These are phyloP conservation scores for Zaprionus lineosus DNA, from an alignment of 2,888 invertebrate species.

Conservation along the genomic window DNA sequence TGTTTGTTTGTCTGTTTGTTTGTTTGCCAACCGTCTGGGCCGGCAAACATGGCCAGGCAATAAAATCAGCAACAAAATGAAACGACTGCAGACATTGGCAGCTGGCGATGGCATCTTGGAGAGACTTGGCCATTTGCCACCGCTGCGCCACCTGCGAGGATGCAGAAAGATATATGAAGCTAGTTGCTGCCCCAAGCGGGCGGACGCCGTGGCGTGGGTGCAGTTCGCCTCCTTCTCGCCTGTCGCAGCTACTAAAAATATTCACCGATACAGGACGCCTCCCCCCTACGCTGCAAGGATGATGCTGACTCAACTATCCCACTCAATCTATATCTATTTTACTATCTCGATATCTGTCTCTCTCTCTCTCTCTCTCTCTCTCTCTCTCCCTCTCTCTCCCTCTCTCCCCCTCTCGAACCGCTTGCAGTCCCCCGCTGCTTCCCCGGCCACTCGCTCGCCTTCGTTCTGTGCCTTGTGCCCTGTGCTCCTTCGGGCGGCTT, in stretches of 20 bases:
- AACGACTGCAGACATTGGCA: slow-evolving; percentile 67
- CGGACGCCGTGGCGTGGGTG: slow-evolving; percentile 4
- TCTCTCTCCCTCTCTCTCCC: not conserved
- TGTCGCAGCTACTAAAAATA: slow-evolving; percentile 67
- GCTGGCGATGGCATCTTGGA: slow-evolving; percentile 46
- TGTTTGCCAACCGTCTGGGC: slow-evolving; percentile 55
- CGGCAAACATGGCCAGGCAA: slow-evolving; percentile 58
- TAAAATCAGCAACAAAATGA: slow-evolving; percentile 74
- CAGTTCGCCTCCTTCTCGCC: slow-evolving; percentile 13
- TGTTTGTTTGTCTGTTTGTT: slow-evolving; percentile 26
- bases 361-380: not conserved
- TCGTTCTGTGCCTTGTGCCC: too few species aligned
- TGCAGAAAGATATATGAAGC: slow-evolving; percentile 31
- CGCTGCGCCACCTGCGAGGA: slow-evolving; percentile 33
- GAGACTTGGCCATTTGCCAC: slow-evolving; percentile 16
- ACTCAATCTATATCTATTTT: slow-evolving; percentile 48
- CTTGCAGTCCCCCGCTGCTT: too few species aligned
- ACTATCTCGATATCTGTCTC: not conserved
- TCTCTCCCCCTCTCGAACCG: not conserved
- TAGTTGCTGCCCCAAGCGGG: slow-evolving; percentile 30
- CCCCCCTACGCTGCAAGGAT: slow-evolving; percentile 31
- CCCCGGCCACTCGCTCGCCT: too few species aligned
- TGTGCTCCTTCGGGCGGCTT: too few species aligned
- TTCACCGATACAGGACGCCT: slow-evolving; percentile 61
- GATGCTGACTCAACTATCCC: slow-evolving; percentile 54